phyloP scores from a whole-genome alignment of 2,888 invertebrate genomes.

The Oasisia sp. region DNA sequence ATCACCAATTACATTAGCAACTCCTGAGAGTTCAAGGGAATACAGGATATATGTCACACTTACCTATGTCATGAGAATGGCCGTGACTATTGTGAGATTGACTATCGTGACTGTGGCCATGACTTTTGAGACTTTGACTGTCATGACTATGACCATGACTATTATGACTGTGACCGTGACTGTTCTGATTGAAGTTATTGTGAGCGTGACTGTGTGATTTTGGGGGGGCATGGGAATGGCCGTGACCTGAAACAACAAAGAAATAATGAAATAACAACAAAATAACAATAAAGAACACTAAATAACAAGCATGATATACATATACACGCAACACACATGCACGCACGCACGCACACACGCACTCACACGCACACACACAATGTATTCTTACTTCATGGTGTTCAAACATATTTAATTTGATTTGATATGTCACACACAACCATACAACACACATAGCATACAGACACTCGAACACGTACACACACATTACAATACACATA shows the following conservation, averaged over 20 bases:
- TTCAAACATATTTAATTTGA: no score
- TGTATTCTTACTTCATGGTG: no score
- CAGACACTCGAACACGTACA: no score
- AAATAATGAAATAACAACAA: background rate
- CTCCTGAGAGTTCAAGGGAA: background rate
- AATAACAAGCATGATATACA: background rate
- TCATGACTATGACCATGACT: background rate
- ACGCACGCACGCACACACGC: background rate
- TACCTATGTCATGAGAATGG: conserved; percentile 26
- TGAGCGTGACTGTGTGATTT: background rate
- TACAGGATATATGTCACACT: background rate
- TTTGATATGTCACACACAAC: no score
- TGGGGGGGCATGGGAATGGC: conserved; percentile 25
- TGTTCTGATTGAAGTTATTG: background rate
- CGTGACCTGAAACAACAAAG: conserved; percentile 23
- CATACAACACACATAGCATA: no score
- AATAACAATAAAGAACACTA: background rate
- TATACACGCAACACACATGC: no score
- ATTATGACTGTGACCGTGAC: background rate
- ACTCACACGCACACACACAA: background rate
- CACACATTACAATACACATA: background rate
- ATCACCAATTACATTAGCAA: background rate
- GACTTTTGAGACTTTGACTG: background rate
- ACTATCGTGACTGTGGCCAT: conserved; percentile 4
- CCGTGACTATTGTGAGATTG: background rate